phyloP scores from a whole-genome alignment of 2,888 invertebrate genomes.

The Odontothrips loti region DNA sequence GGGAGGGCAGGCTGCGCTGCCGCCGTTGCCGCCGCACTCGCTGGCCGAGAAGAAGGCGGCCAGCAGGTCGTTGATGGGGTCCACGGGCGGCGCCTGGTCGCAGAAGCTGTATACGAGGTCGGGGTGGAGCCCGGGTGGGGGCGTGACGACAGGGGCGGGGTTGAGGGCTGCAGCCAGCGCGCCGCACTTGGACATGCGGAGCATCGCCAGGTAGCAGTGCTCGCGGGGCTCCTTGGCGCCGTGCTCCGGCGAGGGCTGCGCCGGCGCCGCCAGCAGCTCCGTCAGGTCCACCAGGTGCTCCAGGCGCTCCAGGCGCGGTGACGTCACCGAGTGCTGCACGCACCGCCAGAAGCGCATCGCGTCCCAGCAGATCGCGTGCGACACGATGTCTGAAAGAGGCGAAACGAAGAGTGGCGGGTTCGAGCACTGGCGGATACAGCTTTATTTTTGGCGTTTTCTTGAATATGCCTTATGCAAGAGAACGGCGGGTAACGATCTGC shows the following conservation, averaged over 20 bases:
- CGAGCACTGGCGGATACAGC: not conserved
- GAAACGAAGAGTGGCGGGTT: not conserved
- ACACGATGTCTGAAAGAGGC: not conserved
- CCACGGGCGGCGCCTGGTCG: conserved; percentile 4
- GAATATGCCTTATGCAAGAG: too few relatives aligned
- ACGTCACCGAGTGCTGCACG: not conserved
- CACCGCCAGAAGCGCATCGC: not conserved
- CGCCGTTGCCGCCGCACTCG: not conserved
- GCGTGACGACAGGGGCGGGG: not conserved
- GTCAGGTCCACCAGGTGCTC: conserved; percentile 5
- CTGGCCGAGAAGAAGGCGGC: conserved; percentile 18
- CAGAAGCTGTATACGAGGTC: not conserved
- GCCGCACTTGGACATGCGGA: not conserved
- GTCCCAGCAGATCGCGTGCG: conserved; percentile 4
- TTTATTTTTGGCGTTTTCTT: too few relatives aligned
- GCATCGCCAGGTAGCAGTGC: conserved; percentile 7
- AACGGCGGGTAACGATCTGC: too few relatives aligned
- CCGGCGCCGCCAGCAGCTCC: not conserved
- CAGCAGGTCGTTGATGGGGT: conserved; percentile 11
- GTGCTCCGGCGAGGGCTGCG: not conserved
- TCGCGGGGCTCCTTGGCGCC: not conserved
- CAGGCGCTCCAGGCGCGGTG: not conserved
- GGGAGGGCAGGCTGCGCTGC: not conserved
- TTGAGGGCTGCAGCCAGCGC: not conserved
- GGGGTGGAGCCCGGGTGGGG: not conserved